Evolutionary conservation across 2,888 invertebrate species (phyloP), one percentile per base, ranked within the genome.

Genomic region (Neoaliturus tenellus): DNA sequence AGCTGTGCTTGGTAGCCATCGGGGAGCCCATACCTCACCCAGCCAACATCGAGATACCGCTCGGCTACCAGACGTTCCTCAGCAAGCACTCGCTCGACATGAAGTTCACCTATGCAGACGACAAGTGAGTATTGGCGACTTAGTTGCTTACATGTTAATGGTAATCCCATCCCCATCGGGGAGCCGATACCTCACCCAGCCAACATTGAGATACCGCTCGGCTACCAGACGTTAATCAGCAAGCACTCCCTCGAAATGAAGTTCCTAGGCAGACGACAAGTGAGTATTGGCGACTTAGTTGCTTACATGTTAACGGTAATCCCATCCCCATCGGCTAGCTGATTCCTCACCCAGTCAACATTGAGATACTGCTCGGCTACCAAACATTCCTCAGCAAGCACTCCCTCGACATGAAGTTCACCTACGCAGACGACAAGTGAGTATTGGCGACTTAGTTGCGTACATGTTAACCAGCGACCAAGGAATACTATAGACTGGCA

Each of bases 51-150:
- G 98, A 98, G 90, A 94, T 96, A 87, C 98, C 97, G 0, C 91
- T 98, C 87, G 98, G 97, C 87, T 94, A 94, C 88, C 95, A 96
- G 89, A 98, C 98, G 0, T 98, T 98, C 91, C 92, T 98, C 84
- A 97, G 97, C 23, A 96, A 97, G 89, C 98, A 98, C 90, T 95
- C 94, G 88, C 92, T 98, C 89, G 97, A 98, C 90, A 98, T 98
- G 98, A 98, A 96, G 90, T 98, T 98, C 89, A 97, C 97, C 28
- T 97, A 97, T 90, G 97, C 96, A 85, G 98, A 98, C 91, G 98
- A 98, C 87, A 96, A 96, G 98, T 98, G 90, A 94, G 95, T 93
- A n/a, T n/a, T n/a, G n/a, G n/a, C n/a, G n/a, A n/a, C n/a, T n/a
- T n/a, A n/a, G n/a, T n/a, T n/a, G n/a, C n/a, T n/a, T n/a, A n/a